Evolutionary conservation across 2,888 invertebrate genomes (phyloP).

Genomic region (Strigamia maritima): DNA sequence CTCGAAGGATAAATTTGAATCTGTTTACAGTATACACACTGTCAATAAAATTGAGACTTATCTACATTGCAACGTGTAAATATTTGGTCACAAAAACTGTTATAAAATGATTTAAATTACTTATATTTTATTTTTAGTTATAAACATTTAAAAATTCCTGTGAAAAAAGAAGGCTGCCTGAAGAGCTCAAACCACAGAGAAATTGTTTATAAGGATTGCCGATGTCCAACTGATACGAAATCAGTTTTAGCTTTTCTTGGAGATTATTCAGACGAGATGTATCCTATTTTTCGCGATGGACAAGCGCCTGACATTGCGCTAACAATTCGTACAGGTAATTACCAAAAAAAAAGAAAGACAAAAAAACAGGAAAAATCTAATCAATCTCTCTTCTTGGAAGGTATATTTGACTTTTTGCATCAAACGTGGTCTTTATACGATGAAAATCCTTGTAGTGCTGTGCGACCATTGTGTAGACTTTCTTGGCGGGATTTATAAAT

Average conservation of each 20-base stretch:
- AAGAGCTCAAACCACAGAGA: background rate
- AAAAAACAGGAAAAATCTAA: background rate
- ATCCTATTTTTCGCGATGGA: conserved; percentile 8
- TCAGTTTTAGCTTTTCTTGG: background rate
- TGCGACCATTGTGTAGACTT: background rate
- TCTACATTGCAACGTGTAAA: background rate
- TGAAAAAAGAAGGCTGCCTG: background rate
- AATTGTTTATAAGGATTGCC: background rate
- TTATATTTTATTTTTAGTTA: background rate
- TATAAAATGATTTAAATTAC: background rate
- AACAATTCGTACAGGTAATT: background rate
- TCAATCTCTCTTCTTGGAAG: background rate
- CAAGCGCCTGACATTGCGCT: background rate
- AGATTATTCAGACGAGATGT: background rate
- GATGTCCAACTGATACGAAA: background rate
- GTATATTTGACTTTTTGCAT: background rate
- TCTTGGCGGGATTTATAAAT: background rate
- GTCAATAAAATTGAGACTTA: background rate
- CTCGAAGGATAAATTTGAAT: background rate
- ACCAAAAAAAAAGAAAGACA: background rate
- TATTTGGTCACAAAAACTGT: background rate
- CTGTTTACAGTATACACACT: background rate
- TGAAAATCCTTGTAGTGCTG: background rate
- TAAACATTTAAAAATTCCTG: background rate
- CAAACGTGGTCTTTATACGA: conserved; percentile 1